Evolutionary conservation across 2,797 vertebrate genomes (phyloP), one percentile per base, ranked within the genome.

Genomic region (Acrossocheilus wenchowensis): DNA sequence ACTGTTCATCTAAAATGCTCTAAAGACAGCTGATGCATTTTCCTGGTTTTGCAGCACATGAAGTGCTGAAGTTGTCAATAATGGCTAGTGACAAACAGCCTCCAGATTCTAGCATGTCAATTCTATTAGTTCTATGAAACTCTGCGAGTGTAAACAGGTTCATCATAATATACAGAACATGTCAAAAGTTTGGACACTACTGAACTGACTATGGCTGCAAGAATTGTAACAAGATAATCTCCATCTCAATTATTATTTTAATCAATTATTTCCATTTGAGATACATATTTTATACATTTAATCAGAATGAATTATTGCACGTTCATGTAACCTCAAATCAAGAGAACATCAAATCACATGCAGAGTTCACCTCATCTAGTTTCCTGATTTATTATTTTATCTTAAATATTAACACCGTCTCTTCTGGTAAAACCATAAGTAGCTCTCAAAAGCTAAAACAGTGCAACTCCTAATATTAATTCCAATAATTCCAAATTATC

Each of bases 41-140:
- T 81, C 14, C 36, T 45, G 39, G 50, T 81, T 50, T 21, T 81
- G 45, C 45, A 50, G 26, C 45, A 69, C 45, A 14, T 2, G 0
- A 81, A 54, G 45, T 21, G 10, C 43, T 82, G 17, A 69, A 50
- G 45, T 36, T 43, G 75, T 69, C 83, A 79, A 85, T 85, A 85
- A 43, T 60, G n/a, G 2, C 19, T 79, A 30, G 75, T 48, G 41
- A 74, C 54, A 83, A 62, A 36, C 57, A 64, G 62, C 64, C 64
- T 52, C 30, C 11, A 10, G 14, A 73, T 60, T 83, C 6, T 30
- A 10, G 14, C 4, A 52, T n/a, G 30, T 71, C 45, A 15, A 52
- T 57, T 57, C 5, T 71, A 39, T 41, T 71, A 21, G 6, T 73
- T 83, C 6, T 17, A 48, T 64, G 19, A 50, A 50, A 34, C 41